Evolutionary conservation across 2,113 vertebrate genomes (phyloP), one percentile per base, ranked within the genome.

Genomic region (Petroica traversi): DNA sequence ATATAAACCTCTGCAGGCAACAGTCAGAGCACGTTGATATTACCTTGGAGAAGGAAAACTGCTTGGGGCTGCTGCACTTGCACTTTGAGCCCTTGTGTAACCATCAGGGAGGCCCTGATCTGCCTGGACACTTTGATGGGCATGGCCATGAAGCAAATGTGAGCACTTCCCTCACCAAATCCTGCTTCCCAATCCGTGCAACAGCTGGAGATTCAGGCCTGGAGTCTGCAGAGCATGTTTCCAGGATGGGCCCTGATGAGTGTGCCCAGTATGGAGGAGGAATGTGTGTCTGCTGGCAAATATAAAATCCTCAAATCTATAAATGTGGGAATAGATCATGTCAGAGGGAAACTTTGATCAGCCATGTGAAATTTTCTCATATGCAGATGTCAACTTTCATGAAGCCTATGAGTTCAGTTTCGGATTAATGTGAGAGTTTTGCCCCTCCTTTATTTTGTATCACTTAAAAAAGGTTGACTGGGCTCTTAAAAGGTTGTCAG

Each of bases 271-370:
- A 5, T 4, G 6, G 20, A 28, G 16, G 31, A 77, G 55, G 55
- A 83, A 71, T 6, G 22, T 46, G 36, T 38, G 16, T 62, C 45
- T 93, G 33, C 57, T 92, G 88, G 68, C 57, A 84, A 43, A 84
- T 19, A n/a, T 20, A 45, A 80, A 73, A 68, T n/a, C 28, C 23
- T 43, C 38, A 77, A 19, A 45, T 63, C 41, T 80, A 1, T 12
- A 31, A 48, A 57, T 33, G 20, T 91, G 80, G 57, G 82, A 87
- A 38, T 20, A 68, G 48, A 74, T 69, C 46, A 73, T 63, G 31
- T 84, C 68, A 86, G 61, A 88, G 46, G 74, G 63, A 41, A 80
- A 54, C 73, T 94, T 94, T 85, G 76, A 80, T 96, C 83, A 31
- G 5, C 63, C 68, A 34, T 69, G 59, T 86, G 86, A 67, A 36